Percentiles rank a stretch among this genome's conserved stretches.
Evolutionary conservation across 2,797 vertebrate genomes (phyloP).

Genomic region (Avahi laniger): DNA sequence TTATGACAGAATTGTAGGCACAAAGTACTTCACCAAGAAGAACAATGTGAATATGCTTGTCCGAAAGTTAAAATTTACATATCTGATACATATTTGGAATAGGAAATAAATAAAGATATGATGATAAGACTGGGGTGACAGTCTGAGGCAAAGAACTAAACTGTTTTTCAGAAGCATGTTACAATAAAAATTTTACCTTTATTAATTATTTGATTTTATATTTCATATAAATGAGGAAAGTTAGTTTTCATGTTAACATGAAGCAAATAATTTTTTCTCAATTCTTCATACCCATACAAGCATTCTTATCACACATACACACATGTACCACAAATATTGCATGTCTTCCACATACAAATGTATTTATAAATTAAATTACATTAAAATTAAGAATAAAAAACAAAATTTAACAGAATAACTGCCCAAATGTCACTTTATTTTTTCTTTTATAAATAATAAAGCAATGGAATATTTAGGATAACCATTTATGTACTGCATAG

Average conservation of each 20-base stretch:
- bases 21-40: background rate
- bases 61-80: background rate
- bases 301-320: background rate
- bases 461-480: conserved; percentile 67
- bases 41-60: background rate
- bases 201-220: background rate
- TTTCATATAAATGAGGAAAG: background rate
- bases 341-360: background rate
- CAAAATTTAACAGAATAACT: conserved; percentile 68
- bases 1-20: background rate
- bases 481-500: conserved; percentile 67
- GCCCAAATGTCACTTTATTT: conserved; percentile 67
- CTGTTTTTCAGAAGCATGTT: background rate
- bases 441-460: conserved; percentile 42
- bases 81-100: background rate
- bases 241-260: background rate
- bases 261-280: background rate
- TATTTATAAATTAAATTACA: conserved; percentile 10
- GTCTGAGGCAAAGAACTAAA: background rate
- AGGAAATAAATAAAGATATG: background rate
- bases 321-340: background rate
- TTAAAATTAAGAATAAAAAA: conserved; percentile 15
- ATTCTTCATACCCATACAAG: background rate
- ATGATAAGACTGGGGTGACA: background rate
- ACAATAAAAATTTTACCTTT: background rate